phyloP scores from a whole-genome alignment of 2,113 vertebrate genomes.

The Nestor notabilis region DNA sequence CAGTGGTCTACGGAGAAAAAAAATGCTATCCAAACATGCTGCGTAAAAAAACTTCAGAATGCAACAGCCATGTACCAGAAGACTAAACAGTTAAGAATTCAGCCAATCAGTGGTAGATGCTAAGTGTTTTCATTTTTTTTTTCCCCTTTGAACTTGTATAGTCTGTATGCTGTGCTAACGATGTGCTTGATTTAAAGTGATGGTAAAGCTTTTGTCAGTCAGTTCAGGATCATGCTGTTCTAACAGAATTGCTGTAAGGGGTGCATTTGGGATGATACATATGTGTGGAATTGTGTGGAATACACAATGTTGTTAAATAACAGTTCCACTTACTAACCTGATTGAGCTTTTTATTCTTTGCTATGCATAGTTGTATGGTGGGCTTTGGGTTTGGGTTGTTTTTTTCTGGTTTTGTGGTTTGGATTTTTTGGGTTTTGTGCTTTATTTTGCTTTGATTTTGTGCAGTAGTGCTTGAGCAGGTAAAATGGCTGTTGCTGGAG shows the following conservation, averaged over 20 bases:
- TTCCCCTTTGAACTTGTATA: neutral
- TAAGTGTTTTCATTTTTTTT: neutral
- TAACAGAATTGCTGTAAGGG: neutral
- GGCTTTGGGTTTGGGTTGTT: neutral
- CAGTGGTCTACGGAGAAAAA: neutral
- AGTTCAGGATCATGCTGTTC: neutral
- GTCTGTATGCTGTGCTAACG: neutral
- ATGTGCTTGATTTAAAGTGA: neutral
- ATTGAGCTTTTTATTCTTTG: neutral
- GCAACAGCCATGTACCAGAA: neutral
- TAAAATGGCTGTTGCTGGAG: neutral
- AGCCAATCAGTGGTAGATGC: neutral
- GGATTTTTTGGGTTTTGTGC: neutral
- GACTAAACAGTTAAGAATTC: neutral
- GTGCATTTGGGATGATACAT: neutral
- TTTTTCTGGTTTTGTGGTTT: neutral
- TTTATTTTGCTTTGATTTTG: neutral
- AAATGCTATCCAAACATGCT: neutral
- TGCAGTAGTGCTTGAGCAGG: neutral
- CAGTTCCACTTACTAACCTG: neutral
- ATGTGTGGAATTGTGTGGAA: neutral
- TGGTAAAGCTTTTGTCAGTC: neutral
- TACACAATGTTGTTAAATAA: neutral
- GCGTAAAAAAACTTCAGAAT: neutral
- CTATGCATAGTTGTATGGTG: neutral